Base-by-base conservation (phyloP, 2,113 vertebrate genomes). In the Cephalopholis sonnerati region DNA sequence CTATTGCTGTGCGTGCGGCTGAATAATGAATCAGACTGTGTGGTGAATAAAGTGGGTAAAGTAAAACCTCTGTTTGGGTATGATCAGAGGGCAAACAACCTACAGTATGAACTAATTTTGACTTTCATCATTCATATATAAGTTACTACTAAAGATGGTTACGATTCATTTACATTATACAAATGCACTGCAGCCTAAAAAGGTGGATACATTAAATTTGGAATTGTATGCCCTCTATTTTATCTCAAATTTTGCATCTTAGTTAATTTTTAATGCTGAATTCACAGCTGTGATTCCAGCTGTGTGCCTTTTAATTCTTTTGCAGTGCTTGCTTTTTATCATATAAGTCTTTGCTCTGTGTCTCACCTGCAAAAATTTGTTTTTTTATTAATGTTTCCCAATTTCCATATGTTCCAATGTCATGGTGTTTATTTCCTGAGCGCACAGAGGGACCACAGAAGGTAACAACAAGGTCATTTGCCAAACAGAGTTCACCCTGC, bases 401-500 rank as follows among this genome's bases (percentile, higher is more conserved):
- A 68, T 68, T 62, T 64, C 12, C 24, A 63, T 46, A 22, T 79
- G 7, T n/a, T n/a, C n/a, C n/a, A n/a, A n/a, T 46, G 15, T 66
- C 44, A 18, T 68, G 51, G 4, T 68, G 13, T 73, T 65, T 62
- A 51, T 80, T 58, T 54, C 68, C 74, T 48, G 50, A 59, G 58
- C 6, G 8, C 22, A 24, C 18, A 24, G 64, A 41, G 81, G 51
- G 68, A 71, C 50, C 54, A 44, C 36, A 39, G 46, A 54, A 85
- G 44, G 59, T 74, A 55, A 77, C 72, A 83, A 80, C 89, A 93
- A 89, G 91, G 90, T 91, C 83, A 83, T 79, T 74, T 72, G 63
- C 41, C 29, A 58, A 67, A 55, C 63, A 86, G 73, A 81, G 84
- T 85, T 89, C 81, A 81, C 50, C 81, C 79, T 62, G 51, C 39